Base-by-base conservation (phyloP, 2,888 invertebrate species). In the Phengaris alcon region DNA sequence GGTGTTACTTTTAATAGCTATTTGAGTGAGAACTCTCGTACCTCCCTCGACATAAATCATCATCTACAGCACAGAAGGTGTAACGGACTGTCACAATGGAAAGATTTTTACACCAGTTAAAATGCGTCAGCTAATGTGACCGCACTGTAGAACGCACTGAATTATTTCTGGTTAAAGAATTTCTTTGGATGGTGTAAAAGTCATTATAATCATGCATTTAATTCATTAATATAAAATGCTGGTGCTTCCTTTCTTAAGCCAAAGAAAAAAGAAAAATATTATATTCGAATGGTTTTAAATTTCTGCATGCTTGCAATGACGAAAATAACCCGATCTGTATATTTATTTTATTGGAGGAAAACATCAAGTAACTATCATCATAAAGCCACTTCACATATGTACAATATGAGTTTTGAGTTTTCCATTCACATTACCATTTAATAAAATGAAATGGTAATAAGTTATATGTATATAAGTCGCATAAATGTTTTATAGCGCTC, bases 1-100 rank as follows among this genome's bases (percentile, higher is more conserved):
- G 22, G 64, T 64, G 35, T 64, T 64, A 64, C 35, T 13, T 44
- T 64, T 64, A 64, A 64, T 44, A 13, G 59, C 59, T 64, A 44
- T 35, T 35, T 35, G 35, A 64, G 52, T 52, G 52, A 52, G 64
- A 35, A 64, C 64, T 44, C n/a, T 55, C 35, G 64, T 44, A 12
- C 64, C 64, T 35, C 35, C 64, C 12, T 35, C 6, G 12, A 13
- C 64, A 64, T 64, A 64, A 64, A 64, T 64, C 64, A 64, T 44
- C 35, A 12, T 64, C 52, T 35, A 91, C 85, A 87, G 86, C 81
- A 82, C 84, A 84, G 87, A 91, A 90, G 87, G 91, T 91, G 92
- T 93, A 92, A 92, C 90, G 91, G 91, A 92, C 91, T 90, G 90
- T 90, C 86, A 88, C 85, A 85, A 87, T 85, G 87, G 86, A 85